These are phyloP conservation scores for Epizoanthus ramosus DNA, from an alignment of 92 coral and sea anemone species.

Conservation along the genomic window DNA sequence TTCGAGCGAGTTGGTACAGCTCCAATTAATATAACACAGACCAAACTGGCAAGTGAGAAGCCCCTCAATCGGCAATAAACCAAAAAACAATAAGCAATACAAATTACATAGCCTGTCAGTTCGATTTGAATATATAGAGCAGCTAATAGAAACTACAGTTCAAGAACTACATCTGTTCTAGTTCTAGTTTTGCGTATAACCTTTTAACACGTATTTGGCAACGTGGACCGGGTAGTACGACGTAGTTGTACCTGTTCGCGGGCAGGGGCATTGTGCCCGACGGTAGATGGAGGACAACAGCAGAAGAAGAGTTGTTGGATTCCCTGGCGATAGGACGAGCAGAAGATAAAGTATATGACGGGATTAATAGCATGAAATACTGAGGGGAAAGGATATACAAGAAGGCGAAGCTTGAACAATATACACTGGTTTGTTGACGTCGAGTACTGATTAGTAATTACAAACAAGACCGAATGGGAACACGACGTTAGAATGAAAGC, in stretches of 20 bases:
- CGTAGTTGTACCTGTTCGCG: background rate
- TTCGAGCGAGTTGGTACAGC: no score
- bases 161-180: no score
- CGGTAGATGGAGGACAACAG: background rate
- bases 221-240: no score
- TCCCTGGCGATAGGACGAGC: constrained; percentile 11
- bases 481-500: background rate
- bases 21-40: no score
- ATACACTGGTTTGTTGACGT: background rate
- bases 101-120: no score
- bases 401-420: background rate
- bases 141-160: no score
- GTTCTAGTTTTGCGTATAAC: no score
- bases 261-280: background rate
- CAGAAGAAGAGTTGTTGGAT: background rate
- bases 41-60: no score
- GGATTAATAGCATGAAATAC: background rate
- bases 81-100: no score
- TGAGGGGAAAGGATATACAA: background rate
- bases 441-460: background rate
- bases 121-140: no score
- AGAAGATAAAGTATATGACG: background rate
- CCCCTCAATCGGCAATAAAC: no score
- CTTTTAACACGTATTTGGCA: no score
- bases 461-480: background rate